These are phyloP conservation scores for Tautogolabrus adspersus DNA, from an alignment of 2,113 vertebrate species.

Conservation along the genomic window DNA sequence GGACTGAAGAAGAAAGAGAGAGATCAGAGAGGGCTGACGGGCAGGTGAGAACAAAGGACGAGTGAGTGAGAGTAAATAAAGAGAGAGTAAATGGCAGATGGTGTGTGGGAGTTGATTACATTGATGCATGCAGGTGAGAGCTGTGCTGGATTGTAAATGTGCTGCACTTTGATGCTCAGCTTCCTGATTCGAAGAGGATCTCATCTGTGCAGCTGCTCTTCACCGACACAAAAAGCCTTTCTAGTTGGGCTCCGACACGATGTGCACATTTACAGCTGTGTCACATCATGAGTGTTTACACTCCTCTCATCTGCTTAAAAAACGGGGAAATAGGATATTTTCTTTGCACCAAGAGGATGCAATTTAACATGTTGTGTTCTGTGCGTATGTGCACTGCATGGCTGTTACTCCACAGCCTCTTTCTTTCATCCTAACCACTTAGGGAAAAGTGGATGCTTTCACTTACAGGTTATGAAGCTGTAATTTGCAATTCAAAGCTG, in stretches of 20 bases:
- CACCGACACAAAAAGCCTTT: neutral
- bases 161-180: constrained; percentile 17
- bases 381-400: neutral
- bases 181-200: constrained; percentile 23
- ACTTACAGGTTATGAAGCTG: constrained; percentile 11
- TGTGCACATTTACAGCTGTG: neutral
- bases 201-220: constrained; percentile 9
- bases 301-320: neutral
- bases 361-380: neutral
- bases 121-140: constrained; percentile 34
- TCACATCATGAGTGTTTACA: neutral
- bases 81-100: constrained; percentile 32
- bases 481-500: constrained; percentile 54
- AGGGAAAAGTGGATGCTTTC: constrained; percentile 20
- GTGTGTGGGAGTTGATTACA: constrained; percentile 33
- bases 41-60: constrained; percentile 11
- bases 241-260: neutral
- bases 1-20: neutral
- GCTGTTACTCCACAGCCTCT: constrained; percentile 15
- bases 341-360: neutral
- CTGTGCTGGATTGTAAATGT: constrained; percentile 26
- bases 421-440: constrained; percentile 25
- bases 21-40: constrained; percentile 11
- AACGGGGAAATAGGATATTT: neutral
- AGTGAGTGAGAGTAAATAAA: constrained; percentile 6